Evolutionary conservation across 1,140 invertebrate genomes (phyloP), one percentile per base, ranked within the genome.

Genomic region (Ostrea denselamellosa): DNA sequence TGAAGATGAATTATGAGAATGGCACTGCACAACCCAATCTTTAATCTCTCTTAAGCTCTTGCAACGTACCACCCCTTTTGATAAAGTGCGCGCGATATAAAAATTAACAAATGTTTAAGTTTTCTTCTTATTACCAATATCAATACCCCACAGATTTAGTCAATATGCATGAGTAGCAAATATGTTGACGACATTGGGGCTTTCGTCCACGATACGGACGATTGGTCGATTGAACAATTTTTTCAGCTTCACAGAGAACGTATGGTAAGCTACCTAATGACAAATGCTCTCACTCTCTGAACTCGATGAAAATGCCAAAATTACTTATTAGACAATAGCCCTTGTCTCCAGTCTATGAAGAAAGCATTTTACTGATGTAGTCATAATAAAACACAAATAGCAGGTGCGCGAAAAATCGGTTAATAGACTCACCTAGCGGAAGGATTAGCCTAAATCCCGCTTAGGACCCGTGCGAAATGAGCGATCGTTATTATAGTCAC

Each of bases 31-130:
- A 4, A 28, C 22, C 68, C 68, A 28, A 10, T 25, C 25, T 25
- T 71, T 71, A 71, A 71, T 71, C 68, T 71, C 68, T 14, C 22
- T 71, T 28, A 71, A 71, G 68, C 68, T 71, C 68, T 34, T 34
- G 58, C 14, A 71, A 71, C 22, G 68, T 34, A 71, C 56, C 68
- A 25, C 22, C 68, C 68, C 68, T 71, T 71, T 71, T 71, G 25
- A 71, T 71, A 71, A 71, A 71, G 68, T 28, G 22, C 12, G 9
- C 12, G 68, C 25, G 22, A 71, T 28, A 28, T 7, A 71, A 71
- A 62, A 8, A 28, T 71, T 25, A 25, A 71, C 22, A 28, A 34
- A 28, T 71, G 34, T 25, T 25, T 28, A 4, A 19, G 56, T 25
- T 8, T 34, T 71, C 3, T 34, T 71, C 28, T 34, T 34, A 28